phyloP scores from a whole-genome alignment of 2,888 invertebrate species.

The Liposcelis brunnea region DNA sequence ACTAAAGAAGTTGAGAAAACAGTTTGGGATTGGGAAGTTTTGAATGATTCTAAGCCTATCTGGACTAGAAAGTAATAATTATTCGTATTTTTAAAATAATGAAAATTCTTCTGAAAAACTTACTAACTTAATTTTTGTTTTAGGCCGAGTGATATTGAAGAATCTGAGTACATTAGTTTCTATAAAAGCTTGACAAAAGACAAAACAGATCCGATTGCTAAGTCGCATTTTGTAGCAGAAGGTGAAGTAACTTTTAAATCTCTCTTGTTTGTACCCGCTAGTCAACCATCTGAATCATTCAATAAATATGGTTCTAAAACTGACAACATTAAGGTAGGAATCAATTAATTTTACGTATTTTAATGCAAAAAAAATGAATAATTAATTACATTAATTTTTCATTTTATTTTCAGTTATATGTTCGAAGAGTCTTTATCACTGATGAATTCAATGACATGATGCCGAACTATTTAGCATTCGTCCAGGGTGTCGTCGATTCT shows the following conservation, averaged over 20 bases:
- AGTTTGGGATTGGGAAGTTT: conserved; percentile 92
- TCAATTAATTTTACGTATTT: background rate
- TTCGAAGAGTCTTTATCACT: conserved; percentile 96
- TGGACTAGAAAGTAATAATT: conserved; percentile 79
- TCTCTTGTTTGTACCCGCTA: conserved; percentile 79
- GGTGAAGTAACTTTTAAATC: conserved; percentile 99
- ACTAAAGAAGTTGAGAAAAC: conserved; percentile 86
- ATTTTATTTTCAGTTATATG: conserved; percentile 49
- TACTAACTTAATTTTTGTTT: background rate
- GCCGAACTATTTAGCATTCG: conserved; percentile 91
- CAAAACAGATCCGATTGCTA: conserved; percentile 59
- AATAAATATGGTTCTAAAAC: conserved; percentile 88
- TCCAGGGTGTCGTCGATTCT: conserved; percentile 94
- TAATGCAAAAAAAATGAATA: background rate
- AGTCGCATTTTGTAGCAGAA: conserved; percentile 93
- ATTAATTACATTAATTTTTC: background rate
- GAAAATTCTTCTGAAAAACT: background rate
- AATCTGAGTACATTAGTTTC: conserved; percentile 86
- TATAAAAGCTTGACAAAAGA: conserved; percentile 92
- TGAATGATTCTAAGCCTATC: conserved; percentile 95
- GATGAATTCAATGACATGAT: conserved; percentile 99
- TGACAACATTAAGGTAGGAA: conserved; percentile 67
- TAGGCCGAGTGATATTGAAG: conserved; percentile 56
- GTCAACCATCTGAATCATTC: conserved; percentile 84
- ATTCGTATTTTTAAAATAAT: background rate